Conservation (phyloP, 1,140 invertebrate genomes). For the Tetragonula clypearis region DNA sequence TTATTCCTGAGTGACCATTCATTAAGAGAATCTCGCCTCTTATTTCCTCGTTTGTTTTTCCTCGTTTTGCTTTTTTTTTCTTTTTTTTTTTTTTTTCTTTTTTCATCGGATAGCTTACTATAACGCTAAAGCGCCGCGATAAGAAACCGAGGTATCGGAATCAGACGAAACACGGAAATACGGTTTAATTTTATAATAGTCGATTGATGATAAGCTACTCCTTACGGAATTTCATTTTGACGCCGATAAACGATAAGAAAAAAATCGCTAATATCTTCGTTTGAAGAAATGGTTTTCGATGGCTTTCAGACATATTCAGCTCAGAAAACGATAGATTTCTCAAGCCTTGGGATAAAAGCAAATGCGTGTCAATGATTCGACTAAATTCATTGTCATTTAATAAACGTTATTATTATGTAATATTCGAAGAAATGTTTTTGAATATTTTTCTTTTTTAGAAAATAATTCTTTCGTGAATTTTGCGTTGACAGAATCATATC, state of each 20-base stretch:
- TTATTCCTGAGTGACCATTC: slow-evolving; percentile 78
- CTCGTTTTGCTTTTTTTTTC: not conserved
- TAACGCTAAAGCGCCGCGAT: slow-evolving; percentile 41
- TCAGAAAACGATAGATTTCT: not conserved
- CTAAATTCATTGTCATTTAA: not conserved
- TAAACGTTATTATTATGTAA: not conserved
- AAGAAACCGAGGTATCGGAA: slow-evolving; percentile 41
- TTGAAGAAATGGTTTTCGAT: not conserved
- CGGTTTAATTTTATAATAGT: not conserved
- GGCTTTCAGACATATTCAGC: not conserved
- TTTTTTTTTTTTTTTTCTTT: not conserved
- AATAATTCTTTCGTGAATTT: too few relatives aligned
- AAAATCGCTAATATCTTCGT: not conserved
- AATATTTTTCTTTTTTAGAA: too few relatives aligned
- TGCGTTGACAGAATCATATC: too few relatives aligned
- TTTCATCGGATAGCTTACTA: slow-evolving; percentile 45
- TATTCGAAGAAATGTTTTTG: too few relatives aligned
- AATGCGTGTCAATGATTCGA: not conserved
- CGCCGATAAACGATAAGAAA: not conserved
- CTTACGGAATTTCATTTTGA: not conserved
- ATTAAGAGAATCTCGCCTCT: slow-evolving; percentile 64
- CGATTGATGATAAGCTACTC: not conserved
- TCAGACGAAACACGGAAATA: slow-evolving; percentile 25
- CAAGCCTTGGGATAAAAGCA: not conserved
- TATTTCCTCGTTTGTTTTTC: slow-evolving; percentile 14